Evolutionary conservation across 2,113 vertebrate species (phyloP).

Genomic region (Trinectes maculatus): DNA sequence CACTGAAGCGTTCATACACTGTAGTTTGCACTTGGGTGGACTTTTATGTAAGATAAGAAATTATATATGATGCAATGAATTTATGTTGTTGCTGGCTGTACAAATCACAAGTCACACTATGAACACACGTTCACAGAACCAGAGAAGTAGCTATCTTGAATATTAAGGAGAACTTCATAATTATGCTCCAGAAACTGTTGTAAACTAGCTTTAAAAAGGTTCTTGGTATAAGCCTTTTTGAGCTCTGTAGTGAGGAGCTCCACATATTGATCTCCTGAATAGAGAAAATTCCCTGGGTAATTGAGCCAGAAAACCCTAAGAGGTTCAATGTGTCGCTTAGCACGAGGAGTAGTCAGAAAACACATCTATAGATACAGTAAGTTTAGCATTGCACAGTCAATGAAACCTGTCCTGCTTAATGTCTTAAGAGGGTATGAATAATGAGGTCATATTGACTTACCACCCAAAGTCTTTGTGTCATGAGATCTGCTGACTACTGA

Average conservation of each 20-base stretch:
- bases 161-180: neutral
- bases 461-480: slow-evolving; percentile 10
- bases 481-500: slow-evolving; percentile 21
- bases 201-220: slow-evolving; percentile 27
- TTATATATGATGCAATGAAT: neutral
- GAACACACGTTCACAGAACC: neutral
- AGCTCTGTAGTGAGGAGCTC: slow-evolving; percentile 22
- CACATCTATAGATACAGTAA: slow-evolving; percentile 22
- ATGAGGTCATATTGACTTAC: slow-evolving; percentile 30
- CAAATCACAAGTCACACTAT: neutral
- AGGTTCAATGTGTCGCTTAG: slow-evolving; percentile 14
- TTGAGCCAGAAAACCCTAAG: slow-evolving; percentile 23
- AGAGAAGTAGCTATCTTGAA: neutral
- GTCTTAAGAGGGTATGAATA: slow-evolving; percentile 21
- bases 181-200: slow-evolving; percentile 9
- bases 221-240: slow-evolving; percentile 4
- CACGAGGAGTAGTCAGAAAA: neutral
- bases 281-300: slow-evolving; percentile 32
- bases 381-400: slow-evolving; percentile 26
- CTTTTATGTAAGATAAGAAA: neutral
- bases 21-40: neutral
- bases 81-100: neutral
- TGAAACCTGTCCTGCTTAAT: slow-evolving; percentile 30
- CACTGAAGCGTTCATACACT: neutral
- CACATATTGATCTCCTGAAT: slow-evolving; percentile 23